phyloP scores from a whole-genome alignment of 2,888 invertebrate species.

The Parnassius smintheus region DNA sequence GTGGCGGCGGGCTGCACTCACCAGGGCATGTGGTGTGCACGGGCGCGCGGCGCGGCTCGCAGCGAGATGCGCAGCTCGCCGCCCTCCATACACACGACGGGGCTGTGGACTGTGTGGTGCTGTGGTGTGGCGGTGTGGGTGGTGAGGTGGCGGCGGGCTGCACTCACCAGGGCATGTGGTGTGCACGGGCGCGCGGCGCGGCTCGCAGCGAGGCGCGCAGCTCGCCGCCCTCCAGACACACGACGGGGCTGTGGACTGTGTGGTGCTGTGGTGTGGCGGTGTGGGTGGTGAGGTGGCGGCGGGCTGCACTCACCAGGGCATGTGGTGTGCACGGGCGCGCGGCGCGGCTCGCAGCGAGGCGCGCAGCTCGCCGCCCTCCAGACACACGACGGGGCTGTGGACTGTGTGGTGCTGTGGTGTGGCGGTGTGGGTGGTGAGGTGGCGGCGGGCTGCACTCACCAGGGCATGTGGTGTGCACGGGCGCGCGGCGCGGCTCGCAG shows the following conservation, averaged over 20 bases:
- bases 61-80: background rate
- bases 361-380: conserved; percentile 83
- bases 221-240: conserved; percentile 84
- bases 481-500: conserved; percentile 84
- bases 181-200: conserved; percentile 75
- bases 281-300: background rate
- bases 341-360: conserved; percentile 40
- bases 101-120: no score
- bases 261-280: no score
- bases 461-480: conserved; percentile 72
- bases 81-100: no score
- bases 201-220: conserved; percentile 40
- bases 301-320: conserved; percentile 50
- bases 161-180: no score
- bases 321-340: conserved; percentile 65
- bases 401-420: no score
- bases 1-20: no score
- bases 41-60: conserved; percentile 79
- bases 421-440: background rate
- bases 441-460: conserved; percentile 39
- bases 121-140: no score
- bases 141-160: no score
- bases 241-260: conserved; percentile 61
- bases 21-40: no score
- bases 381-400: conserved; percentile 80